phyloP scores from a whole-genome alignment of 2,888 invertebrate genomes.

The Mylabris sibirica region DNA sequence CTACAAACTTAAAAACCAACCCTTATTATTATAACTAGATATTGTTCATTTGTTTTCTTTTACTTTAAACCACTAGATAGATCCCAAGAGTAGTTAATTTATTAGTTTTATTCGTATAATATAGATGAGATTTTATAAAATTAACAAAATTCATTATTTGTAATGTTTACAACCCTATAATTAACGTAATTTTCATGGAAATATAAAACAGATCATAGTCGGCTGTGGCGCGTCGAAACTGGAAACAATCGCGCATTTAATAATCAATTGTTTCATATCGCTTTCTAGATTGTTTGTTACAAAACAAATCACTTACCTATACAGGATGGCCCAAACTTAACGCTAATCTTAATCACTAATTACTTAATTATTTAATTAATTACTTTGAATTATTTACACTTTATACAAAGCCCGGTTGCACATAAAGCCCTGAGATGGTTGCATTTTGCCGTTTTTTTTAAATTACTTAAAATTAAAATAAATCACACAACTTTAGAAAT shows the following conservation, averaged over 20 bases:
- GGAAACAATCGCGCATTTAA: background rate
- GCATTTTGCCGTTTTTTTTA: constrained; percentile 38
- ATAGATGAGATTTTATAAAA: background rate
- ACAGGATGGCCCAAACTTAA: constrained; percentile 18
- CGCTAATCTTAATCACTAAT: constrained; percentile 19
- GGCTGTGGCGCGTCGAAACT: background rate
- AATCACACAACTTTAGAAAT: background rate
- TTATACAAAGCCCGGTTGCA: constrained; percentile 57
- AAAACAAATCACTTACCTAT: constrained; percentile 12
- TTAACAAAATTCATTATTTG: background rate
- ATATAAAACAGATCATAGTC: background rate
- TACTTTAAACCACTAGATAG: background rate
- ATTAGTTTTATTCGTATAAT: background rate
- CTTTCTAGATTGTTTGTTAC: background rate
- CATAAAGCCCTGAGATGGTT: constrained; percentile 60
- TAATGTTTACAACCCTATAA: background rate
- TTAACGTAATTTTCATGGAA: background rate
- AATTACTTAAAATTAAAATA: background rate
- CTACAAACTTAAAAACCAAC: background rate
- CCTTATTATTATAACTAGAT: background rate
- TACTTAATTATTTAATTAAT: constrained; percentile 20
- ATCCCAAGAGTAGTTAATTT: background rate
- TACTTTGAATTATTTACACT: constrained; percentile 26
- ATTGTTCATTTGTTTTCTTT: background rate
- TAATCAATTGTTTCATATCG: background rate